phyloP scores from a whole-genome alignment of 2,888 invertebrate genomes.

The Rambutsinella grinnellia region DNA sequence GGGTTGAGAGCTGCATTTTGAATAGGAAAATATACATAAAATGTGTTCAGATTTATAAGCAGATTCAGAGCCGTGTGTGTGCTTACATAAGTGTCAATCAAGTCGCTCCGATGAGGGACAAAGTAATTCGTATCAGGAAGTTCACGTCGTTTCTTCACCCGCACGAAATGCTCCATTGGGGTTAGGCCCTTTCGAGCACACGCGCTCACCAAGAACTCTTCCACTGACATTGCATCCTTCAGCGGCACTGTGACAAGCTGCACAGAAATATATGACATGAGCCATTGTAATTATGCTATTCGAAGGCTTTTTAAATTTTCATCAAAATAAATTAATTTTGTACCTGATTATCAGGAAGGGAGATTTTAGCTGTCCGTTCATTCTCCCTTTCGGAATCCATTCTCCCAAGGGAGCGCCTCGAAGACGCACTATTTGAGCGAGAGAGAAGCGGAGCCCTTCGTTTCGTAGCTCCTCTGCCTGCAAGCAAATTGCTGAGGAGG shows the following conservation, averaged over 20 bases:
- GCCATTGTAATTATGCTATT: no score
- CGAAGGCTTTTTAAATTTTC: no score
- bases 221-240: slow-evolving; percentile 93
- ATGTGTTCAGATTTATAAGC: no score
- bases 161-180: slow-evolving; percentile 95
- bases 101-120: slow-evolving; percentile 93
- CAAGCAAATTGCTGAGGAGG: slow-evolving; percentile 87
- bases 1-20: slow-evolving; percentile 83
- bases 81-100: slow-evolving; percentile 95
- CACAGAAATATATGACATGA: no score
- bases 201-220: slow-evolving; percentile 93
- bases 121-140: slow-evolving; percentile 97
- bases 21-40: background rate
- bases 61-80: no score
- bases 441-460: slow-evolving; percentile 90
- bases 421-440: slow-evolving; percentile 89
- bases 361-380: slow-evolving; percentile 88
- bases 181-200: slow-evolving; percentile 93
- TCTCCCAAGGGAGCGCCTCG: slow-evolving; percentile 89
- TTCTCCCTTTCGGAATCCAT: slow-evolving; percentile 86
- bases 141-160: slow-evolving; percentile 93
- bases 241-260: slow-evolving; percentile 85
- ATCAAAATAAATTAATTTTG: no score
- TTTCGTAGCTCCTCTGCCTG: slow-evolving; percentile 79
- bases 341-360: slow-evolving; percentile 84